These are phyloP conservation scores for Panthera uncia DNA, from an alignment of 2,113 vertebrate genomes.

Conservation along the genomic window DNA sequence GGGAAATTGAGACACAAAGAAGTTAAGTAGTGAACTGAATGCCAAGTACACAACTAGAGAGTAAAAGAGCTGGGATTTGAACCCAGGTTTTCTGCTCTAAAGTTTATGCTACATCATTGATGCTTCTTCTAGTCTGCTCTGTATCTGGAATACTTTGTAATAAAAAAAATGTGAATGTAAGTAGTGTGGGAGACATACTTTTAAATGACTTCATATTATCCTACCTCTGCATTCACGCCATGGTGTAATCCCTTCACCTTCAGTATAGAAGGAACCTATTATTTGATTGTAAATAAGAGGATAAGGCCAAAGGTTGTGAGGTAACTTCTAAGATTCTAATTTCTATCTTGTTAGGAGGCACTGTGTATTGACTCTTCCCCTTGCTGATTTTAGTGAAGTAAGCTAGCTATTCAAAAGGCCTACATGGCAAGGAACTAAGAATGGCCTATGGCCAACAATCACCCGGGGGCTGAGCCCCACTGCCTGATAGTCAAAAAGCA, in stretches of 20 bases:
- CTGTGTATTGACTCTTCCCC: not conserved
- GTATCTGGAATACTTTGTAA: not conserved
- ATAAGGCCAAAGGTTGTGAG: not conserved
- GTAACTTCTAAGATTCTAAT: not conserved
- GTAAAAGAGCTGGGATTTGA: not conserved
- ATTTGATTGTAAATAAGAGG: not conserved
- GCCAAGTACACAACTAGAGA: not conserved
- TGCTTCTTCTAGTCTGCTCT: not conserved
- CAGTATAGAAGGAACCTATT: not conserved
- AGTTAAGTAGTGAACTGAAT: not conserved
- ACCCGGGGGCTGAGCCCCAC: no score
- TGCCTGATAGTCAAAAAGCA: no score
- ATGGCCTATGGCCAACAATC: not conserved
- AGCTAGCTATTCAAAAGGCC: not conserved
- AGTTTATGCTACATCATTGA: not conserved
- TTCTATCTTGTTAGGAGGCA: not conserved
- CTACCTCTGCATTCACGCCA: not conserved
- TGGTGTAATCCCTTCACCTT: not conserved
- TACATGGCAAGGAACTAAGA: not conserved
- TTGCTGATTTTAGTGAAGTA: not conserved
- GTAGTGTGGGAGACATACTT: not conserved
- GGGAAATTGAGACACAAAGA: not conserved
- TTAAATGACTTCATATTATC: not conserved
- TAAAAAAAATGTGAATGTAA: not conserved
- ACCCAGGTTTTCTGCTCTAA: not conserved